These are phyloP conservation scores for Malurus cyaneus DNA, from an alignment of 2,113 vertebrate species.

Conservation along the genomic window DNA sequence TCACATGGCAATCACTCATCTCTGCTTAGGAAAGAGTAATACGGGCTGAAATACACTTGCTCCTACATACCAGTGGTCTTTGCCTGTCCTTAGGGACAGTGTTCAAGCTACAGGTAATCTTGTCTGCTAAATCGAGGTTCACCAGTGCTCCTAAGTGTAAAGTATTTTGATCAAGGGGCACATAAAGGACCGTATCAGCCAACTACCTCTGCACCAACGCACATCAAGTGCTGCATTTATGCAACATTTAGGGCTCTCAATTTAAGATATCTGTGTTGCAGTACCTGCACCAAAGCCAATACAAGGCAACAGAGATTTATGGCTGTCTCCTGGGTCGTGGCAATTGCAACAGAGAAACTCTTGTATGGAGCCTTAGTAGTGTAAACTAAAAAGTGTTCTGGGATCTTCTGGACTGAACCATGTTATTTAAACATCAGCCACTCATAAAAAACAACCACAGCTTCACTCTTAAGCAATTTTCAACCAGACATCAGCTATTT, in stretches of 20 bases:
- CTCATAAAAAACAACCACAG: background rate
- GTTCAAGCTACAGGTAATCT: background rate
- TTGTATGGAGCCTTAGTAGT: background rate
- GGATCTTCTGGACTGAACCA: background rate
- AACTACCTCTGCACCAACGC: background rate
- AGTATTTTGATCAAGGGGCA: background rate
- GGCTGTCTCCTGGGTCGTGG: background rate
- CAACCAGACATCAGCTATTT: background rate
- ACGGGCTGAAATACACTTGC: background rate
- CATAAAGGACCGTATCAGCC: background rate
- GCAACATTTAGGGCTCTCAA: background rate
- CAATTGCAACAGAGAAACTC: background rate
- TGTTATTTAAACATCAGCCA: background rate
- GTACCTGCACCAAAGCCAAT: background rate
- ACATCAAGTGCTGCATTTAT: accelerated
- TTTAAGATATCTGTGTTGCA: background rate
- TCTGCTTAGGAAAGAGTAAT: background rate
- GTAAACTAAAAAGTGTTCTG: background rate
- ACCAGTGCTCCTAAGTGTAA: background rate
- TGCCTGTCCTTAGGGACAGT: background rate
- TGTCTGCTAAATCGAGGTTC: background rate
- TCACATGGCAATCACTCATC: background rate
- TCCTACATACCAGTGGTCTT: background rate
- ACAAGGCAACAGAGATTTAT: background rate
- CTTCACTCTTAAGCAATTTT: background rate